Conservation (phyloP, 1,140 invertebrate species). For the Ridgeia piscesae region DNA sequence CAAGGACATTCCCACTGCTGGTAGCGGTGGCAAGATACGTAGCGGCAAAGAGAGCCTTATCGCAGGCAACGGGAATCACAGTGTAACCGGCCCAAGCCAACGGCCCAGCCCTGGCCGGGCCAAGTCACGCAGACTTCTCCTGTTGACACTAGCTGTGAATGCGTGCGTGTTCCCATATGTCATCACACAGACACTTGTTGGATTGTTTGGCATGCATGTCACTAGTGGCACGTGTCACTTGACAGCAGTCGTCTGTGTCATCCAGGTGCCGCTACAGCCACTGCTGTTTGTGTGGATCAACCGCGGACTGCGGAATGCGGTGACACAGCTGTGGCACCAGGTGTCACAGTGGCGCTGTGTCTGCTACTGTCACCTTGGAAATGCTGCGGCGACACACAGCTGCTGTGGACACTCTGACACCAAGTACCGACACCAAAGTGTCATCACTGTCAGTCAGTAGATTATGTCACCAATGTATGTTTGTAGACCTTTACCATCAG, state of each 20-base stretch:
- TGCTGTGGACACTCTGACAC: neutral
- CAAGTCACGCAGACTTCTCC: neutral
- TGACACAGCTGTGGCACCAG: neutral
- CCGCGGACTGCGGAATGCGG: neutral
- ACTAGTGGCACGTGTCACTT: neutral
- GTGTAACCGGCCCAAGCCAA: neutral
- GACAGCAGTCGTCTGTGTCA: neutral
- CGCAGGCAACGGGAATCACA: neutral
- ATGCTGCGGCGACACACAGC: neutral
- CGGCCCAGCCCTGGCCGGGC: neutral
- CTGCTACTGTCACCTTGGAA: conserved; percentile 22
- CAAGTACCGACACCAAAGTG: neutral
- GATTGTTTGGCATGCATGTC: conserved; percentile 2
- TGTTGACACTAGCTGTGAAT: neutral
- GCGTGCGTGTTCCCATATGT: conserved; percentile 5
- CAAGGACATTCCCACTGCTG: neutral
- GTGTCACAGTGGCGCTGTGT: conserved; percentile 8
- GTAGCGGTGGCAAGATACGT: neutral
- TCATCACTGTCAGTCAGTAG: neutral
- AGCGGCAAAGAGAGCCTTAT: neutral
- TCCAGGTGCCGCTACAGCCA: conserved; percentile 6
- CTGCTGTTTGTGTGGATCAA: conserved; percentile 17
- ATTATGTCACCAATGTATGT: neutral
- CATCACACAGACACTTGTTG: neutral
- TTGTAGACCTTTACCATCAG: neutral